phyloP scores from a whole-genome alignment of 2,888 invertebrate species.

The Lasius platythorax region DNA sequence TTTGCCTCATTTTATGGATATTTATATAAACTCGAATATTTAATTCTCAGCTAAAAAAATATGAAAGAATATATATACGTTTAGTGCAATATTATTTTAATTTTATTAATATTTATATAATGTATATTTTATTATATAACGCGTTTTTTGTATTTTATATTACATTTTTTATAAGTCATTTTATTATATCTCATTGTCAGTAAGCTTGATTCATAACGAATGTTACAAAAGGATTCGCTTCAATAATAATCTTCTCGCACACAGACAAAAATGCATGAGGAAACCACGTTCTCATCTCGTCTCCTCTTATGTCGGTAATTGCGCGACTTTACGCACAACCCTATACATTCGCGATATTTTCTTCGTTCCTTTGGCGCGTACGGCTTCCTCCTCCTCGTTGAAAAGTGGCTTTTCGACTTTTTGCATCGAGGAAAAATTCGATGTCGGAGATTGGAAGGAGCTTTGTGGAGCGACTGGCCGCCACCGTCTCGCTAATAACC shows the following conservation, averaged over 20 bases:
- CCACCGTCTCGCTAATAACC: slow-evolving; percentile 45
- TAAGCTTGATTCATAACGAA: neutral
- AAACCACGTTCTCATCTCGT: slow-evolving; percentile 27
- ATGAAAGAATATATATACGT: neutral
- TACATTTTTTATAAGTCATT: neutral
- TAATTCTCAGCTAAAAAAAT: slow-evolving; percentile 4
- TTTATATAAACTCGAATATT: neutral
- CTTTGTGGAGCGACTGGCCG: slow-evolving; percentile 31
- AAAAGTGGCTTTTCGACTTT: slow-evolving; percentile 40
- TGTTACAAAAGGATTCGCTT: slow-evolving; percentile 13
- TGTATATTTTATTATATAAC: neutral
- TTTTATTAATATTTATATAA: neutral
- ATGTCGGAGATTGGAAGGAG: slow-evolving; percentile 38
- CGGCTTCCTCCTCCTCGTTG: slow-evolving; percentile 21
- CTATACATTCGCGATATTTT: slow-evolving; percentile 18
- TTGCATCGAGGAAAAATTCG: slow-evolving; percentile 40
- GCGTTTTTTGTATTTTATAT: neutral
- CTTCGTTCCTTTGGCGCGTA: neutral
- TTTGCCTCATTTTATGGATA: neutral
- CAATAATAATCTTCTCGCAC: slow-evolving; percentile 19
- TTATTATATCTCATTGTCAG: neutral
- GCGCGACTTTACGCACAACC: slow-evolving; percentile 31
- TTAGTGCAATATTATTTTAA: neutral
- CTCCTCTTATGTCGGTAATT: slow-evolving; percentile 34
- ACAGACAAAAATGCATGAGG: slow-evolving; percentile 3